Evolutionary conservation across 2,797 vertebrate genomes (phyloP), one percentile per base, ranked within the genome.

Genomic region (Chloroceryle inda): DNA sequence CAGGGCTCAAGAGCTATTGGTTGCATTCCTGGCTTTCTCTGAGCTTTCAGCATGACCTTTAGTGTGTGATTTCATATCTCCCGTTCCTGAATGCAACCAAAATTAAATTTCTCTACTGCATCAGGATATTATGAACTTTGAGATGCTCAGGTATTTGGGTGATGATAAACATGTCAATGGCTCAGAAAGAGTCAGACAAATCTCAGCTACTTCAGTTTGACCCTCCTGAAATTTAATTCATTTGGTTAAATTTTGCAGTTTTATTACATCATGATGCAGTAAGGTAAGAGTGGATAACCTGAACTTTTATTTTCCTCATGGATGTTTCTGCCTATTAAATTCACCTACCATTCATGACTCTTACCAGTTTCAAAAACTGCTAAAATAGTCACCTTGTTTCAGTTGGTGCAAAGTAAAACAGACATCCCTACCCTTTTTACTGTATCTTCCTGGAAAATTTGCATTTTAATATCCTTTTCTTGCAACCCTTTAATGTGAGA

Each of bases 381-480:
- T 79, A n/a, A 58, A 91, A 8, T 29, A 92, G 55, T 63, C 27
- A 37, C 9, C 37, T 44, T 76, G 3, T 50, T 78, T 92, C 24
- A 76, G 58, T 63, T 13, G 59, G 16, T 64, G 15, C 13, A 75
- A 89, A 89, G 77, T 29, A 86, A 75, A 69, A 21, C n/a, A 67
- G 37, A 61, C 6, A 0, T 84, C 18, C 7, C 3, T 56, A 58
- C 4, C 2, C 7, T 77, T 93, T 85, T 89, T 47, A 35, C 19
- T 31, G 2, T 35, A 38, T 58, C 20, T 49, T 71, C 26, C 62
- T 79, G 29, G 16, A 17, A 27, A 96, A 95, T 96, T 95, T 96
- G 47, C 93, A 95, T 96, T 95, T 96, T 96, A 93, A 95, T 94
- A 89, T 72, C 20, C 13, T 95, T 79, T 88, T 85, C 47, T 88